Percentiles rank a stretch among this genome's conserved stretches.
Conservation (phyloP, 2,113 vertebrate genomes). For the Myotis davidii region DNA sequence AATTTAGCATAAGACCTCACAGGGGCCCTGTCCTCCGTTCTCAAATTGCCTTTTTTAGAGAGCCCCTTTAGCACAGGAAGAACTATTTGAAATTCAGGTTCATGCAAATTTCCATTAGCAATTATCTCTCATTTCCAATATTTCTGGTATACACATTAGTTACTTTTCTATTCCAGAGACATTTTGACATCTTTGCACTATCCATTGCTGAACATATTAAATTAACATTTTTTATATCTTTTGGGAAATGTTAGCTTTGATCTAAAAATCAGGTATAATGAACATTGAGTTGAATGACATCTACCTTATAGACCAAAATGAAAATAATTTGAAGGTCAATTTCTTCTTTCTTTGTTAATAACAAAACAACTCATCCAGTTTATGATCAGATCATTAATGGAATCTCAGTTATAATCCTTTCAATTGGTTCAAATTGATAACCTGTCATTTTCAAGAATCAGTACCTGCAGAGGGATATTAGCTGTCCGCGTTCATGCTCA, state of each 20-base stretch:
- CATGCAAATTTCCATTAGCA: slow-evolving; percentile 74
- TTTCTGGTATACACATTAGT: slow-evolving; percentile 72
- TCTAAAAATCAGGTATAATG: slow-evolving; percentile 70
- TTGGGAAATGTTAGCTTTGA: slow-evolving; percentile 59
- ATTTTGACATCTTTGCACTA: slow-evolving; percentile 72
- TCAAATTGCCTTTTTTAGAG: slow-evolving; percentile 65
- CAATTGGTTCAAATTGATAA: slow-evolving; percentile 52
- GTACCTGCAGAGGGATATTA: not conserved
- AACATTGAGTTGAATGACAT: slow-evolving; percentile 66
- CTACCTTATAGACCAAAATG: slow-evolving; percentile 58
- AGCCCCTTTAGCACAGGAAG: slow-evolving; percentile 66
- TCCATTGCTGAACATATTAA: slow-evolving; percentile 41
- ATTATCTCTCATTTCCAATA: slow-evolving; percentile 72
- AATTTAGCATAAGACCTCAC: slow-evolving; percentile 83
- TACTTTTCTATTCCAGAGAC: slow-evolving; percentile 61
- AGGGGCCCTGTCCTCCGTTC: slow-evolving; percentile 72
- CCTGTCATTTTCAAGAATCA: slow-evolving; percentile 55
- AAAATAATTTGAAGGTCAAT: slow-evolving; percentile 72
- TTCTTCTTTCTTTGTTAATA: slow-evolving; percentile 72
- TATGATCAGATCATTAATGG: slow-evolving; percentile 47
- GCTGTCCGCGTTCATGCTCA: not conserved
- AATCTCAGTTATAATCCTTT: slow-evolving; percentile 53
- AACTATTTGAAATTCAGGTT: slow-evolving; percentile 71
- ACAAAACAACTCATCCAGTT: slow-evolving; percentile 63
- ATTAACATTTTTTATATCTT: slow-evolving; percentile 68